Evolutionary conservation across 2,888 invertebrate species (phyloP).

Genomic region (Lottia scabra): DNA sequence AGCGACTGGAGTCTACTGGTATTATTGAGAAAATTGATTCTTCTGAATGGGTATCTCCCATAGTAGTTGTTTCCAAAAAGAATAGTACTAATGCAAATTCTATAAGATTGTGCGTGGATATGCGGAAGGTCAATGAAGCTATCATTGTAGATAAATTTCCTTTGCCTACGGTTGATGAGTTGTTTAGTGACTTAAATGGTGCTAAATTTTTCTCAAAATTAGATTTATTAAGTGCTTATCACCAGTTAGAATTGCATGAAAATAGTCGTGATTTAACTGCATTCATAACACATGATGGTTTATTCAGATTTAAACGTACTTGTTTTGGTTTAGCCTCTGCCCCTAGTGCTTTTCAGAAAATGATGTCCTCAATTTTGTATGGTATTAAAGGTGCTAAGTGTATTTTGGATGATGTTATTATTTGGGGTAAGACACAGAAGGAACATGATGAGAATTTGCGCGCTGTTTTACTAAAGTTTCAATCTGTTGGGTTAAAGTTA

Average conservation of each 20-base stretch:
- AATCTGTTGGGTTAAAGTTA: neutral
- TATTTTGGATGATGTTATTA: too few species aligned
- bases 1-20: neutral
- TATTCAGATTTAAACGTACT: neutral
- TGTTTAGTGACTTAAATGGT: neutral
- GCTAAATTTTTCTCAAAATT: neutral
- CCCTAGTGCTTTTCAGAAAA: neutral
- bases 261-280: conserved; percentile 6
- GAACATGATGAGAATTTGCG: conserved; percentile 7
- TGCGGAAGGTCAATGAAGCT: neutral
- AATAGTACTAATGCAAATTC: neutral
- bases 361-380: neutral
- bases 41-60: conserved; percentile 2
- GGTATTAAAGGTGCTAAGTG: too few species aligned
- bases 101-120: conserved; percentile 8
- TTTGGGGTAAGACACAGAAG: neutral
- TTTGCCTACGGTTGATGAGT: conserved; percentile 2
- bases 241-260: neutral
- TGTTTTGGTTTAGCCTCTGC: conserved; percentile 5
- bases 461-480: neutral
- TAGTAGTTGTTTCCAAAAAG: neutral
- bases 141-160: neutral
- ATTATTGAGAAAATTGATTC: conserved; percentile 8
- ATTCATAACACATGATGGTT: conserved; percentile 8
- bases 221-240: neutral